phyloP scores from a whole-genome alignment of 2,888 invertebrate genomes.

The Heliconius sara region DNA sequence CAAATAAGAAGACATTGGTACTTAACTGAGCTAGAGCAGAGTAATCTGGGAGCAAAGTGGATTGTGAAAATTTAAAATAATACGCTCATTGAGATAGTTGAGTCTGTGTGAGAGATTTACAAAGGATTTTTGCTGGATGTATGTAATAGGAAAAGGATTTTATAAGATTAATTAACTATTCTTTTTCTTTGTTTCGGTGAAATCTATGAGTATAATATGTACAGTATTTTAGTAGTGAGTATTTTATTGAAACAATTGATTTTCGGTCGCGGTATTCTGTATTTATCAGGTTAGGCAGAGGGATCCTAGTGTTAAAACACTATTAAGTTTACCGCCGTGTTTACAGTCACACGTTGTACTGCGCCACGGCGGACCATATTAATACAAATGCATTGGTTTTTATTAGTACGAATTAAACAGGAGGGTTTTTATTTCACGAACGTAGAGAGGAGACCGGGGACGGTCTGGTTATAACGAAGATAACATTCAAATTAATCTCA shows the following conservation, averaged over 20 bases:
- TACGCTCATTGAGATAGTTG: constrained; percentile 17
- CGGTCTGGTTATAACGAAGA: too few species aligned
- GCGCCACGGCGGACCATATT: too few species aligned
- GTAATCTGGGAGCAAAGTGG: constrained; percentile 20
- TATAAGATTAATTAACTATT: background rate
- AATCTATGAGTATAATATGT: background rate
- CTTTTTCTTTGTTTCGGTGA: background rate
- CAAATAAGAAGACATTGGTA: constrained; percentile 3
- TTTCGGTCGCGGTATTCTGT: background rate
- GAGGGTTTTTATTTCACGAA: too few species aligned
- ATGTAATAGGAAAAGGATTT: background rate
- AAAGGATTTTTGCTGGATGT: background rate
- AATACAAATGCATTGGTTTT: too few species aligned
- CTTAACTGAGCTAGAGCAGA: constrained; percentile 7
- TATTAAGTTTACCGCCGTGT: background rate
- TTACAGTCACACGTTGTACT: too few species aligned
- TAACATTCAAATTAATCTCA: too few species aligned
- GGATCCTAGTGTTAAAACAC: too few species aligned
- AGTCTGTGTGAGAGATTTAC: constrained; percentile 1
- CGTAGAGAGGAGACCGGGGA: too few species aligned
- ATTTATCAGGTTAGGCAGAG: background rate
- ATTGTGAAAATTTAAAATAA: constrained; percentile 22
- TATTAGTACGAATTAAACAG: too few species aligned
- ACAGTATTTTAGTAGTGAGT: background rate
- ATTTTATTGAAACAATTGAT: too few species aligned